These are phyloP conservation scores for Desmodus rotundus DNA, from an alignment of 2,113 vertebrate species.

Conservation along the genomic window DNA sequence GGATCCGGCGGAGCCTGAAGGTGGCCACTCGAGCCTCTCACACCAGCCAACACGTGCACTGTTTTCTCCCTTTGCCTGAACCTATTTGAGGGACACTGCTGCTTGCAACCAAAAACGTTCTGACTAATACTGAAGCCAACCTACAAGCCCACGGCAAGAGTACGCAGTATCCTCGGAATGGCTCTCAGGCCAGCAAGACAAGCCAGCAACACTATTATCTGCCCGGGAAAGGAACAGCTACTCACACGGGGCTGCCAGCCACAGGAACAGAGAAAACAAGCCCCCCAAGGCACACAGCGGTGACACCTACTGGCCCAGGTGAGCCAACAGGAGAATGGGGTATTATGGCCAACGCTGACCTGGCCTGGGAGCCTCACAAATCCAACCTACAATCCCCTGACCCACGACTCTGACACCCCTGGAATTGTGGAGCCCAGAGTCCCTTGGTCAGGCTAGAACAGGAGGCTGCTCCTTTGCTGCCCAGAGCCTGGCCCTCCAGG, in stretches of 20 bases:
- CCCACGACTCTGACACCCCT: background rate
- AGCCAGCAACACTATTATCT: background rate
- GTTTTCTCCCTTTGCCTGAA: background rate
- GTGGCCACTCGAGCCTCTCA: background rate
- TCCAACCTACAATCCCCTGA: background rate
- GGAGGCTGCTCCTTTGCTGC: background rate
- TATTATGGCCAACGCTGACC: background rate
- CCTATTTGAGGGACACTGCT: background rate
- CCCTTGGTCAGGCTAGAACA: too few species aligned
- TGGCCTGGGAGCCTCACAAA: background rate
- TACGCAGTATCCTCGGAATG: background rate
- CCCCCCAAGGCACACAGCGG: background rate
- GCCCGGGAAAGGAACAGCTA: background rate
- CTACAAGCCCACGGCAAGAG: background rate
- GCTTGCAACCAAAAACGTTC: background rate
- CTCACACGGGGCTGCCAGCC: background rate
- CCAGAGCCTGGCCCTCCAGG: background rate
- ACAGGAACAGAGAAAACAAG: background rate
- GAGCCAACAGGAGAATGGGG: rapidly evolving
- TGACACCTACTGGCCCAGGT: background rate
- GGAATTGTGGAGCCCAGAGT: background rate
- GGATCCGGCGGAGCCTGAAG: constrained; percentile 28
- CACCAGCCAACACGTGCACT: background rate
- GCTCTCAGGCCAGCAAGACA: background rate
- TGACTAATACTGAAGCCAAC: background rate